Percentiles rank a stretch among this genome's conserved stretches.
phyloP scores from a whole-genome alignment of 1,140 invertebrate genomes.

The Pygmarrhopalites habei region DNA sequence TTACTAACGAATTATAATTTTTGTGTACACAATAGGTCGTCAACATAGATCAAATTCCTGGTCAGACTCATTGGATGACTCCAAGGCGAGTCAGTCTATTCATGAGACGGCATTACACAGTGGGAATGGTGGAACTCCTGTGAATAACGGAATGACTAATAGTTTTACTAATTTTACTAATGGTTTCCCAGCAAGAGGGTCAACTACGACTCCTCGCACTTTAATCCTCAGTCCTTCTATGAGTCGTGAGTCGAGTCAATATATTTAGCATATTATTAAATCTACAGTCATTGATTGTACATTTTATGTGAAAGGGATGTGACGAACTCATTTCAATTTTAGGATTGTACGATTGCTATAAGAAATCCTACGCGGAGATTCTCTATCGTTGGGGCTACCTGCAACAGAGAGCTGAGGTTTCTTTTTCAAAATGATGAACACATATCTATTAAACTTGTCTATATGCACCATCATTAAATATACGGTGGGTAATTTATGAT shows the following conservation, averaged over 20 bases:
- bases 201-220: conserved; percentile 2
- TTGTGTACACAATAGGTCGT: too few species aligned
- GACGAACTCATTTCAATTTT: background rate
- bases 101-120: conserved; percentile 1
- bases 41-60: conserved; percentile 78
- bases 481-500: conserved; percentile 53
- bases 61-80: conserved; percentile 73
- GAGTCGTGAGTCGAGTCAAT: conserved; percentile 22
- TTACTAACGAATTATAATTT: too few species aligned
- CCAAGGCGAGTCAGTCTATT: conserved; percentile 43
- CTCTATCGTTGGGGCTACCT: conserved; percentile 74
- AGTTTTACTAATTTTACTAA: background rate
- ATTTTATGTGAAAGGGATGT: too few species aligned
- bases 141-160: conserved; percentile 6
- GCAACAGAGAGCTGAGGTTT: conserved; percentile 68
- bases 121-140: background rate
- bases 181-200: background rate
- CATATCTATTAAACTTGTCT: conserved; percentile 14
- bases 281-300: too few species aligned
- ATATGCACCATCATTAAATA: conserved; percentile 8
- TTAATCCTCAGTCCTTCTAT: conserved; percentile 25
- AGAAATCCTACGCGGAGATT: conserved; percentile 79
- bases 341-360: conserved; percentile 74
- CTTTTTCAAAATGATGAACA: conserved; percentile 36
- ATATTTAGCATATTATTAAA: background rate